Percentiles rank a stretch among this genome's conserved stretches.
These are phyloP conservation scores for Pelagia noctiluca DNA, from an alignment of 30 jellyfish, hydroid and myxozoan species.

Conservation along the genomic window DNA sequence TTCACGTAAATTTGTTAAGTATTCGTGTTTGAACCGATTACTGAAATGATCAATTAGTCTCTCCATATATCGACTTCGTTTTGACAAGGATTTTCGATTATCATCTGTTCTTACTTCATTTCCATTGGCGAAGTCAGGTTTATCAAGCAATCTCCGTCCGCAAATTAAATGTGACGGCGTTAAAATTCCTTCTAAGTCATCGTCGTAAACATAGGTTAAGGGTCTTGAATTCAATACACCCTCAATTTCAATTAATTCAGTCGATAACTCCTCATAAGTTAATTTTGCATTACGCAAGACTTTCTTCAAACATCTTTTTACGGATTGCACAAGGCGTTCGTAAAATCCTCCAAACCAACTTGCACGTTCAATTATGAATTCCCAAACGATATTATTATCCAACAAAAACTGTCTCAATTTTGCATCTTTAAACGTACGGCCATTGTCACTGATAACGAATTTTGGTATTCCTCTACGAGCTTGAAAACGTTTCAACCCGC, in stretches of 20 bases:
- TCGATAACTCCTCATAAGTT: conserved; percentile 56
- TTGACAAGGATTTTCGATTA: too few relatives aligned
- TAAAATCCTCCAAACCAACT: conserved; percentile 69
- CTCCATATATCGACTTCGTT: too few relatives aligned
- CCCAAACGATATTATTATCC: conserved; percentile 64
- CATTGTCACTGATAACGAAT: conserved; percentile 57
- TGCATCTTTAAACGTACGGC: conserved; percentile 60
- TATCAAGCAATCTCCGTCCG: too few relatives aligned
- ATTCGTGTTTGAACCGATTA: too few relatives aligned
- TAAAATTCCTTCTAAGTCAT: too few relatives aligned
- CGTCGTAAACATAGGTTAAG: too few relatives aligned
- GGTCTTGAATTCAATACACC: conserved; percentile 62
- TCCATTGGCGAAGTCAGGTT: too few relatives aligned
- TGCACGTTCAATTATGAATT: conserved; percentile 65
- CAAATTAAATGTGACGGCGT: too few relatives aligned
- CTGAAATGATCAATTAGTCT: too few relatives aligned
- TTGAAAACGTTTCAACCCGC: conserved; percentile 63
- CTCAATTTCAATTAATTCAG: conserved; percentile 54
- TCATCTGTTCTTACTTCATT: too few relatives aligned
- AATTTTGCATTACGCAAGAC: conserved; percentile 43
- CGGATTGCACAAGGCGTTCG: conserved; percentile 56
- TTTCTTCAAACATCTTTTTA: conserved; percentile 62
- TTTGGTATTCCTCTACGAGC: conserved; percentile 64
- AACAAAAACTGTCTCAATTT: conserved; percentile 55
- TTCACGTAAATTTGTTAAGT: too few relatives aligned